phyloP scores from a whole-genome alignment of 2,113 vertebrate genomes.

The Sylvia atricapilla region DNA sequence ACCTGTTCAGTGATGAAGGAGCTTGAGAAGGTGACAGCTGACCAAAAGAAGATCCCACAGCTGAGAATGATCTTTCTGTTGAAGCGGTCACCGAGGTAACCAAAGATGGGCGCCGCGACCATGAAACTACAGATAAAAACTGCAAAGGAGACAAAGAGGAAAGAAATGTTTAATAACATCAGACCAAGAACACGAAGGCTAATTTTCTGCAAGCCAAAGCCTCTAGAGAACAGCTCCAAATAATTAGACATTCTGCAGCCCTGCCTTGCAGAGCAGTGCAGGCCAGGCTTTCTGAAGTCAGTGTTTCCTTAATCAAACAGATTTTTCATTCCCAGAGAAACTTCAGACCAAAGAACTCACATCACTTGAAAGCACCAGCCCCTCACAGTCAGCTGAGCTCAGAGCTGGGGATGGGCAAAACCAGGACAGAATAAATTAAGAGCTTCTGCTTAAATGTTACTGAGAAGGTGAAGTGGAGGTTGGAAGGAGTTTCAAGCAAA shows the following conservation, averaged over 20 bases:
- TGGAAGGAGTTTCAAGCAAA: not conserved
- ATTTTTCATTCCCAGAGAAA: constrained; percentile 15
- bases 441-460: not conserved
- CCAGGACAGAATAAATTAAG: not conserved
- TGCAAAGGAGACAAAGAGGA: constrained; percentile 61
- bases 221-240: constrained; percentile 12
- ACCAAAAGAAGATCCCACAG: constrained; percentile 99
- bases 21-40: constrained; percentile 89
- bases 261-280: not conserved
- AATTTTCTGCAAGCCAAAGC: constrained; percentile 36
- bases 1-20: constrained; percentile 97
- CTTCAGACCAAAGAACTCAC: not conserved
- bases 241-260: constrained; percentile 23
- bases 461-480: not conserved
- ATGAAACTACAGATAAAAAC: constrained; percentile 99
- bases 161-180: not conserved
- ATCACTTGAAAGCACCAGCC: not conserved
- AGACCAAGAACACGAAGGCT: not conserved
- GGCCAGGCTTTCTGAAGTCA: not conserved
- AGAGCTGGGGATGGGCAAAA: not conserved
- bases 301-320: not conserved
- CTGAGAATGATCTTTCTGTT: constrained; percentile 97
- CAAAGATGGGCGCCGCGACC: constrained; percentile 96
- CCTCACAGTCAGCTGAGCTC: not conserved
- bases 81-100: constrained; percentile 98